Evolutionary conservation across 1,140 invertebrate genomes (phyloP), one percentile per base, ranked within the genome.

Genomic region (Neodiprion lecontei): DNA sequence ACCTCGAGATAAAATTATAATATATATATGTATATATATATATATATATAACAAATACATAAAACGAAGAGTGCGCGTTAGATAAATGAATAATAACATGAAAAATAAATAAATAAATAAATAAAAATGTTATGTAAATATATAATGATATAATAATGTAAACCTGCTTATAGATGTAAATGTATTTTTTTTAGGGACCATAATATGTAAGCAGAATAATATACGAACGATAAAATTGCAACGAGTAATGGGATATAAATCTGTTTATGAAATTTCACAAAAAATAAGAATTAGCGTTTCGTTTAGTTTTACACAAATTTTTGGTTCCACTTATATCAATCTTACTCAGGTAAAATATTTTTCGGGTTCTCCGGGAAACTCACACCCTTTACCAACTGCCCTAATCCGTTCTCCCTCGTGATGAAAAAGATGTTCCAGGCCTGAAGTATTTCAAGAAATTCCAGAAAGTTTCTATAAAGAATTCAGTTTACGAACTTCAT

Each of bases 181-280:
- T 80, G 83, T 85, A 85, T 86, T 85, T 86, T 86, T 85, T 85
- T 80, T 86, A 86, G 83, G 83, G 83, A 85, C 83, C 84, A 85
- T 86, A 85, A 23, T 23, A 65, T 23, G 28, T 67, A 70, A 71
- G 53, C 69, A 74, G 50, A 28, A 71, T 47, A 74, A 48, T 50
- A 71, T 71, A 69, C 40, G 53, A 48, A 67, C n/a, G 11, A 70
- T 21, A 67, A 66, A 50, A 70, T 21, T 28, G 47, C 68, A 21
- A 70, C 23, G 53, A 66, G n/a, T 21, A 72, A 66, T 47, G 21
- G 53, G 12, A 11, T 21, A 61, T 28, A 28, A 48, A 21, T n/a
- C n/a, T 68, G 40, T 17, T 40, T 68, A n/a, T 12, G 21, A 50
- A n/a, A 23, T 72, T 61, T 74, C 28, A 72, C 17, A 65, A 17